Evolutionary conservation across 1,140 invertebrate species (phyloP).

Genomic region (Panonychus citri): DNA sequence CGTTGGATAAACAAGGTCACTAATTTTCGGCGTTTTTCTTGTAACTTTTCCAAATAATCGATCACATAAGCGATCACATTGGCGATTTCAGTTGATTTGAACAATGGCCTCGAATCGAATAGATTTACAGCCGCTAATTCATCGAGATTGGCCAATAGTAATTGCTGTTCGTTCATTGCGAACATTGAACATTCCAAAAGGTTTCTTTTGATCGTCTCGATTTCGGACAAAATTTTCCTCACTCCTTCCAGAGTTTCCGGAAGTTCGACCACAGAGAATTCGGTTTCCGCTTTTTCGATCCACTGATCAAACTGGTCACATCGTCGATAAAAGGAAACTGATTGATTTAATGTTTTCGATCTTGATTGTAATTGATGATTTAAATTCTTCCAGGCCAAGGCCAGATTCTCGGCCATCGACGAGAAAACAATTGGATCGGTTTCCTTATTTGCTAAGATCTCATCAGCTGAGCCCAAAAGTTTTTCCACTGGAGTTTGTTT

Average conservation of each 20-base stretch:
- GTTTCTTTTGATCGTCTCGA: not conserved
- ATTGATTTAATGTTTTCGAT: constrained; percentile 47
- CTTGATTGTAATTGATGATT: constrained; percentile 51
- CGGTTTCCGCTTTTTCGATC: constrained; percentile 39
- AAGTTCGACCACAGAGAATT: constrained; percentile 34
- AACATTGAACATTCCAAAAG: constrained; percentile 43
- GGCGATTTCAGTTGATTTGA: constrained; percentile 36
- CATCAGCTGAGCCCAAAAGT: constrained; percentile 57
- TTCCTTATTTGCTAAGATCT: constrained; percentile 49
- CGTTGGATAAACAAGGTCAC: constrained; percentile 43
- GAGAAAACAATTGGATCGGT: constrained; percentile 54
- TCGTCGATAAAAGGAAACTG: constrained; percentile 8
- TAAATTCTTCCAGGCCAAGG: constrained; percentile 65
- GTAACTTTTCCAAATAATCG: constrained; percentile 46
- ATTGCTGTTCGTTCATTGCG: constrained; percentile 51
- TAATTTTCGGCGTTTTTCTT: constrained; percentile 43
- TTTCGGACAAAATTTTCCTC: constrained; percentile 30
- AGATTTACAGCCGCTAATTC: constrained; percentile 35
- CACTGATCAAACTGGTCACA: constrained; percentile 32
- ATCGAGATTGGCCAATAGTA: constrained; percentile 39
- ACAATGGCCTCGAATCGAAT: constrained; percentile 45
- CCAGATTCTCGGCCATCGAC: constrained; percentile 70
- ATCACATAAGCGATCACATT: constrained; percentile 38
- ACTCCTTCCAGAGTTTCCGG: constrained; percentile 41
- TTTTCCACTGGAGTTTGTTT: constrained; percentile 78